Base-by-base conservation (phyloP, 2,113 vertebrate genomes). In the Entelurus aequoreus region DNA sequence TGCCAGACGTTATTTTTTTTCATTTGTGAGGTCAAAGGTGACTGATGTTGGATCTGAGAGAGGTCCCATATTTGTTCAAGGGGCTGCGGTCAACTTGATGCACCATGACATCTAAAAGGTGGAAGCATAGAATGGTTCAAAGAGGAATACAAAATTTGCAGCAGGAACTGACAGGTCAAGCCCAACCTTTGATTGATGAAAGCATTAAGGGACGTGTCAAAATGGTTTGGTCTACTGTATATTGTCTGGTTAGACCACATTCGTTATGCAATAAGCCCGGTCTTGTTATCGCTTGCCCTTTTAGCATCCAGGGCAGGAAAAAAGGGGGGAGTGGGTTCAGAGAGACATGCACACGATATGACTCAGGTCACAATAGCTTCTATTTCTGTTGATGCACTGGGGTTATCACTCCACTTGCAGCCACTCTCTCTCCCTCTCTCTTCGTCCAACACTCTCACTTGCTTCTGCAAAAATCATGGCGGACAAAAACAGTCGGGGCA, bases 321-420 rank as follows among this genome's bases (percentile, higher is more conserved):
- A 83, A 71, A 55, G 75, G 68, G 72, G 61, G 66, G 46, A 37
- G 72, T 68, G 78, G 68, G 80, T 81, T 54, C 60, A 71, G 35
- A 28, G 51, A 83, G 69, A 72, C 72, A 72, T 69, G 73, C 63
- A 60, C 75, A 77, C 62, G 60, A 62, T 79, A 66, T 74, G 70
- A 66, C 62, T 77, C 71, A 57, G 55, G 19, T 44, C 60, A 87
- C 85, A 88, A 88, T 86, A 66, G 81, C n/a, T 48, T 85, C 84
- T 87, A 87, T 88, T 88, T 83, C 74, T 78, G 83, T 84, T 65
- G 51, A 40, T 10, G 66, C 66, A 74, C 83, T 60, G 16, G 76
- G 70, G 81, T 85, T 84, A 84, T 71, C 85, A 49, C 72, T 52
- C 71, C 72, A 72, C 84, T 80, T 65, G 68, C 1, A 40, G 68